Evolutionary conservation across 2,113 vertebrate species (phyloP).

Genomic region (Anolis sagrei): DNA sequence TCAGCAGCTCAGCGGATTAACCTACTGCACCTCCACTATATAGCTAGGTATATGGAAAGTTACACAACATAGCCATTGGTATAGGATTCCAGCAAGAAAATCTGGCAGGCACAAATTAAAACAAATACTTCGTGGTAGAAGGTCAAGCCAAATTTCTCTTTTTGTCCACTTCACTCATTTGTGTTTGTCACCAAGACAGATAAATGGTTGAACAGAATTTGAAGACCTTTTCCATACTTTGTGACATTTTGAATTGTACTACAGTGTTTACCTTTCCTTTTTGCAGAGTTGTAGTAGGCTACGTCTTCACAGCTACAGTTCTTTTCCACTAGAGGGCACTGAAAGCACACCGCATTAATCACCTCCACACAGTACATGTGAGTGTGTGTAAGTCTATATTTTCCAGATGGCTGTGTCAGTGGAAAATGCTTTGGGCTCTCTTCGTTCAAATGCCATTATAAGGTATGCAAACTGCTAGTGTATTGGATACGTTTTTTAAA

Average conservation of each 20-base stretch:
- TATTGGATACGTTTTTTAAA: neutral
- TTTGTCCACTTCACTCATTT: too few species aligned
- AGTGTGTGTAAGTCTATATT: constrained; percentile 7
- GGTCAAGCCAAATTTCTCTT: neutral
- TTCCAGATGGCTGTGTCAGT: constrained; percentile 24
- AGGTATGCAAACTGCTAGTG: constrained; percentile 18
- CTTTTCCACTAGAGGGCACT: constrained; percentile 73
- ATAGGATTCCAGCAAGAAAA: too few species aligned
- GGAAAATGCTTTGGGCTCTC: neutral
- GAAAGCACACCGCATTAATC: constrained; percentile 46
- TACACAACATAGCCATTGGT: too few species aligned
- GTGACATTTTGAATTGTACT: neutral
- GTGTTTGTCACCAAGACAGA: neutral
- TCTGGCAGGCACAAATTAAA: neutral
- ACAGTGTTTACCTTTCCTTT: constrained; percentile 40
- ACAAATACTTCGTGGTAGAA: neutral
- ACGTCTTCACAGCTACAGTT: neutral
- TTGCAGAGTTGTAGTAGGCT: constrained; percentile 45
- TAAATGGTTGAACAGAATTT: neutral
- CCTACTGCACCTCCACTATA: too few species aligned
- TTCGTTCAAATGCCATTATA: constrained; percentile 1
- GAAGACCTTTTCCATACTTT: neutral
- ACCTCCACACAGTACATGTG: neutral
- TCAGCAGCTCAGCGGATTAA: too few species aligned
- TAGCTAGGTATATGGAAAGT: too few species aligned